Percentiles rank a stretch among this genome's conserved stretches.
Evolutionary conservation across 2,113 vertebrate genomes (phyloP).

Genomic region (Regulus satrapa): DNA sequence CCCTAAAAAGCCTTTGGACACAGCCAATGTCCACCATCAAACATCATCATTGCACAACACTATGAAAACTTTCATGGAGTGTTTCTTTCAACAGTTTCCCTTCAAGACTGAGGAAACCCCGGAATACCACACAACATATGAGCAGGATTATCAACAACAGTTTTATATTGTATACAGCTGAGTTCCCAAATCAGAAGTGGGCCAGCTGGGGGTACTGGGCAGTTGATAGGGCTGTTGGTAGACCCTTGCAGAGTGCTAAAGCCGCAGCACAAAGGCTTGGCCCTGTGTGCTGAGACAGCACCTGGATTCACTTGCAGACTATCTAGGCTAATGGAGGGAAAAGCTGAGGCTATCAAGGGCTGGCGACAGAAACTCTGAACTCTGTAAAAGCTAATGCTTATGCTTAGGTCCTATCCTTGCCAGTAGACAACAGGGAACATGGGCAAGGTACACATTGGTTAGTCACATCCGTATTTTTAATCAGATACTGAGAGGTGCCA

Average conservation of each 20-base stretch:
- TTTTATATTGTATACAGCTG: not conserved
- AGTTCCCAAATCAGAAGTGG: not conserved
- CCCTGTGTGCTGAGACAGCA: not conserved
- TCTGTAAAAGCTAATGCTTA: not conserved
- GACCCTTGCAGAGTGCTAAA: not conserved
- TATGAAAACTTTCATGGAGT: accelerated
- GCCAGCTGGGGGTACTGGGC: not conserved
- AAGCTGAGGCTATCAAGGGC: not conserved
- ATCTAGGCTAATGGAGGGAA: not conserved
- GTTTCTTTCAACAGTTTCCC: accelerated
- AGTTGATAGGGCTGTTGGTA: not conserved
- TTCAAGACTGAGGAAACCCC: accelerated
- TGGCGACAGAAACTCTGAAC: not conserved
- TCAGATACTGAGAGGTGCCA: not conserved
- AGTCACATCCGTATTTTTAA: not conserved
- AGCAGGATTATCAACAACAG: not conserved
- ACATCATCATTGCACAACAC: accelerated
- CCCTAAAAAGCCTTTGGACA: accelerated
- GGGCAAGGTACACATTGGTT: not conserved
- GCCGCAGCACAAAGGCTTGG: not conserved
- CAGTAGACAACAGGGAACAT: accelerated
- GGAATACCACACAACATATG: accelerated
- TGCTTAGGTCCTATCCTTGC: not conserved
- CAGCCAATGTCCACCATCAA: accelerated
- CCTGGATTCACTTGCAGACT: not conserved